Evolutionary conservation across 2,797 vertebrate genomes (phyloP).

Genomic region (Lutjanus argentimaculatus): DNA sequence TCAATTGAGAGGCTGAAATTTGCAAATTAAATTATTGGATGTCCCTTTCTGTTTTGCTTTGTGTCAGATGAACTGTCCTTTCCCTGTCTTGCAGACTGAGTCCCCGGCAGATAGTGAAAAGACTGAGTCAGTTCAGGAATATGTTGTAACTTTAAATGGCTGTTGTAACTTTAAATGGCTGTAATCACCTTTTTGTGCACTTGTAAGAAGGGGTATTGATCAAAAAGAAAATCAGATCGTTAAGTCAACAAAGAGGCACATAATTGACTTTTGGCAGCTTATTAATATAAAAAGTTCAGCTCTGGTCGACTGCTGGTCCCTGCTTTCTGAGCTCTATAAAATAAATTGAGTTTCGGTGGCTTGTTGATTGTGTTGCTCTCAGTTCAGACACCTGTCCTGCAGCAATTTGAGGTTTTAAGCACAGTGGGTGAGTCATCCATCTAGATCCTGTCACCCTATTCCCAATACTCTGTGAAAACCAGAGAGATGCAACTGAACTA

Average conservation of each 20-base stretch:
- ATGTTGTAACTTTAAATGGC: background rate
- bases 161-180: background rate
- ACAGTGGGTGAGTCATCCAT: background rate
- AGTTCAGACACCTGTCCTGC: background rate
- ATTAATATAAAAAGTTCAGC: background rate
- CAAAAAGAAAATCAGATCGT: background rate
- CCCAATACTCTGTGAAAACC: background rate
- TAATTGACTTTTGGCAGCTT: background rate
- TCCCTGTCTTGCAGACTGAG: background rate
- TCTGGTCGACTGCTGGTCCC: background rate
- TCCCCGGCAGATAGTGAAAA: background rate
- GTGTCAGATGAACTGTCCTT: background rate
- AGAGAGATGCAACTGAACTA: background rate
- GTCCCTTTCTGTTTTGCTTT: background rate
- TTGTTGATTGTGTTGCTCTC: constrained; percentile 5
- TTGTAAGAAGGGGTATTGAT: constrained; percentile 13
- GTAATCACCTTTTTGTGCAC: background rate
- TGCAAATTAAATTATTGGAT: background rate
- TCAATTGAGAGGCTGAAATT: constrained; percentile 13
- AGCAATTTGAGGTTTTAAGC: background rate
- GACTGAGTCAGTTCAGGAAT: background rate
- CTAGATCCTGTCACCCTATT: background rate
- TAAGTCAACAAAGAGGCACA: background rate
- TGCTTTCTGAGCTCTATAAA: background rate
- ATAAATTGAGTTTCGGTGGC: background rate